phyloP scores from a whole-genome alignment of 2,888 invertebrate species.

The Arge pagana region DNA sequence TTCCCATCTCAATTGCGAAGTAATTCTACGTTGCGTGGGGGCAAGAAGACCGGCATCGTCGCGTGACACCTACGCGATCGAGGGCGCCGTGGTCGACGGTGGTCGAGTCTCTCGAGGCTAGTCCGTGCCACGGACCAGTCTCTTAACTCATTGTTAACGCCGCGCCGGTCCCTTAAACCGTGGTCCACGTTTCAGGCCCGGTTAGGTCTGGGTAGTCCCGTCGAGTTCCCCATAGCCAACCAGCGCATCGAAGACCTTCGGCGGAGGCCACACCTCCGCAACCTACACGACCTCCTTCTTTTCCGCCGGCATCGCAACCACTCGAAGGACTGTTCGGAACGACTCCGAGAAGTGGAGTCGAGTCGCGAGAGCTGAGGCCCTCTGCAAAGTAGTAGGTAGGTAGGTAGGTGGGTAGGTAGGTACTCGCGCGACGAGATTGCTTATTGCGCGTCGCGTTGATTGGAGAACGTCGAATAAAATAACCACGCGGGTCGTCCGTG shows the following conservation, averaged over 20 bases:
- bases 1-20: conserved; percentile 53
- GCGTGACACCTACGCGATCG: conserved; percentile 49
- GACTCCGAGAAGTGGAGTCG: background rate
- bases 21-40: conserved; percentile 45
- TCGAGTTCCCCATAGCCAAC: conserved; percentile 52
- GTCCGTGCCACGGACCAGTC: too few relatives aligned
- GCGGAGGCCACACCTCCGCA: conserved; percentile 54
- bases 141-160: too few relatives aligned
- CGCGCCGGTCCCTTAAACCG: too few relatives aligned
- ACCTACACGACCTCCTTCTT: conserved; percentile 30
- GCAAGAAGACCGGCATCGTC: conserved; percentile 37
- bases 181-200: conserved; percentile 2
- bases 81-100: background rate
- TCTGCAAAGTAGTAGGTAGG: background rate
- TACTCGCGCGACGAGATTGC: too few relatives aligned
- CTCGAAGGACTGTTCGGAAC: conserved; percentile 13
- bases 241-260: conserved; percentile 53
- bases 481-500: too few relatives aligned
- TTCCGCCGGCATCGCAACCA: conserved; percentile 18
- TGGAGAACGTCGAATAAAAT: too few relatives aligned
- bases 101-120: too few relatives aligned
- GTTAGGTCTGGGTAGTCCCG: conserved; percentile 48
- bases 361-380: conserved; percentile 20
- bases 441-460: too few relatives aligned
- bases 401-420: too few relatives aligned